Base-by-base conservation (phyloP, 2,797 vertebrate species). In the Corythornis leucogaster region DNA sequence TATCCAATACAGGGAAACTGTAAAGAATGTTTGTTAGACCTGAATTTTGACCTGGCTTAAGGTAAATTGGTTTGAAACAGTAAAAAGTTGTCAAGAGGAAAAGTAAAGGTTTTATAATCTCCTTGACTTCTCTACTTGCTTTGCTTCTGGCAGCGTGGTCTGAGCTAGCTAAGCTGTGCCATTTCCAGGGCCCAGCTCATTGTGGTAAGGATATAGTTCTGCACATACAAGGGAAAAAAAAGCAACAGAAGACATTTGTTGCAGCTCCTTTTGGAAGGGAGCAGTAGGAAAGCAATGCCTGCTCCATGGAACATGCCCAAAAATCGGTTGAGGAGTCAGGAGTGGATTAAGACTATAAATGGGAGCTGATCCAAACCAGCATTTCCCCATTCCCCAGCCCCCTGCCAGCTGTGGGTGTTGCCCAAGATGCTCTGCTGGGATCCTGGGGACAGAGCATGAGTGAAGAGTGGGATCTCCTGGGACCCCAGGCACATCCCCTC, bases 191-290 rank as follows among this genome's bases (percentile, higher is more conserved):
- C 64, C 75, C 62, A 82, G 78, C 83, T 87, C 33, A 62, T 87
- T 87, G 84, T 87, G 80, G 80, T 87, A 80, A 64, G 78, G 57
- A 42, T 85, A 10, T 33, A 75, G 54, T 55, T 94, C 90, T 92
- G 95, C 78, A 95, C 92, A 92, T 92, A 95, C 64, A 96, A 96
- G 88, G 85, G 0, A 61, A 90, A 0, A 61, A 90, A 92, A 90
- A 71, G 4, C 35, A 82, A 71, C 53, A 83, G 85, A 90, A 69
- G 33, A 77, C 30, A 31, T 89, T 94, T 93, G 62, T 96, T 94
- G 73, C 61, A 38, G 67, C 87, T 86, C 31, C 75, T 78, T 83
- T 94, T 96, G 92, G 85, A 94, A 92, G 38, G 50, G 73, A 85
- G 63, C 74, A 68, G 25, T 66, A 89, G 79, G 84, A 89, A 66